These are phyloP conservation scores for Thecocarcelia acutangulata DNA, from an alignment of 2,888 invertebrate species.

Conservation along the genomic window DNA sequence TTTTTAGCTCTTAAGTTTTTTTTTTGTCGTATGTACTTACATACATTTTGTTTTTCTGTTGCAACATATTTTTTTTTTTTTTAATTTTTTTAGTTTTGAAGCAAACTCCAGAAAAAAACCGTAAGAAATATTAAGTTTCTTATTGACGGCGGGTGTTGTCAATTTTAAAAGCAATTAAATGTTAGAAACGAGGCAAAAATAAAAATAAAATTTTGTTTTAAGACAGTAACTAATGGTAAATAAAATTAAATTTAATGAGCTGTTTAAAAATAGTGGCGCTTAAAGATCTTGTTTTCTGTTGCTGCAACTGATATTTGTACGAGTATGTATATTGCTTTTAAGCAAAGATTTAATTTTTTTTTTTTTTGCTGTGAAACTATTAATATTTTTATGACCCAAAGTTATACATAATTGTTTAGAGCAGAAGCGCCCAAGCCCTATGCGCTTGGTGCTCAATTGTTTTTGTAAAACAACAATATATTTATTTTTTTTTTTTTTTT, in stretches of 20 bases:
- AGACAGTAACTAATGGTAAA: slow-evolving; percentile 63
- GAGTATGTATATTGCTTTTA: neutral
- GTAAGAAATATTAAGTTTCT: slow-evolving; percentile 57
- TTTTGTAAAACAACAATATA: no score
- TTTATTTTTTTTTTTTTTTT: slow-evolving; percentile 1
- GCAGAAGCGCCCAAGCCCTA: no score
- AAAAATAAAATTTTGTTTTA: slow-evolving; percentile 8
- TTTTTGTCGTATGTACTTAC: neutral
- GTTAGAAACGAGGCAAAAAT: slow-evolving; percentile 25
- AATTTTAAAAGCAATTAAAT: slow-evolving; percentile 68
- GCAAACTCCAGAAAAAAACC: neutral
- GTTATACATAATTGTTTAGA: neutral
- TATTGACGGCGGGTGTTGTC: slow-evolving; percentile 68
- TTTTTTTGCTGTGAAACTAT: neutral
- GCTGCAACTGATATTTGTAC: slow-evolving; percentile 19
- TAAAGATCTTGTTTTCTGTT: slow-evolving; percentile 38
- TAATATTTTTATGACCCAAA: slow-evolving; percentile 16
- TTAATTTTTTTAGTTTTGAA: no score
- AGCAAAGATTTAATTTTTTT: neutral
- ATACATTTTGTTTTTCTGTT: slow-evolving; percentile 8
- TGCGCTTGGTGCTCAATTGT: no score
- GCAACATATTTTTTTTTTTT: slow-evolving; percentile 41
- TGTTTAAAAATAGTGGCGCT: slow-evolving; percentile 52
- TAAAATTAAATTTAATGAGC: slow-evolving; percentile 68
- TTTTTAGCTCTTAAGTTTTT: neutral